Evolutionary conservation across 2,797 vertebrate genomes (phyloP).

Genomic region (Bufotes viridis): DNA sequence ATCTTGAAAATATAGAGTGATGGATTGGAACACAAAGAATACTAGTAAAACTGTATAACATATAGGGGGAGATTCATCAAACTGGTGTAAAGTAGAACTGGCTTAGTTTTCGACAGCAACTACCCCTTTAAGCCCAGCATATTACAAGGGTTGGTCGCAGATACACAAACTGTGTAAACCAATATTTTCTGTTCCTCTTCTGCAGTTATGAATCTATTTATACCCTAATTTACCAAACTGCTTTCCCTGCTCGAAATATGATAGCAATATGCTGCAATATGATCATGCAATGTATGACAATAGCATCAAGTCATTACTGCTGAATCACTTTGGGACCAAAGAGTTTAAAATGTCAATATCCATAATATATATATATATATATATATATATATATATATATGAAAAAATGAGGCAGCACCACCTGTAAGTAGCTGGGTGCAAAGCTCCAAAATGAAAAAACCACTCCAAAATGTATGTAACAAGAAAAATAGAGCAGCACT

Average conservation of each 20-base stretch:
- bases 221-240: background rate
- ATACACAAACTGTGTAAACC: background rate
- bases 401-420: no score
- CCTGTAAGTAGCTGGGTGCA: no score
- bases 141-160: background rate
- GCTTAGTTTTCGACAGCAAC: no score
- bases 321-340: background rate
- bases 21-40: background rate
- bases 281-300: background rate
- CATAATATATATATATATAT: background rate
- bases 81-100: no score
- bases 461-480: no score
- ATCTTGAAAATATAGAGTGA: background rate
- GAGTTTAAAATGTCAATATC: background rate
- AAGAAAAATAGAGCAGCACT: no score
- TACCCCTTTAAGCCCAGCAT: background rate
- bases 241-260: slow-evolving; percentile 1
- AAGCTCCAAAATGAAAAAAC: no score
- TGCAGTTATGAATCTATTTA: slow-evolving; percentile 3
- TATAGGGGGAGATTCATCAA: no score
- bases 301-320: background rate
- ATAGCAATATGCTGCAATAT: background rate
- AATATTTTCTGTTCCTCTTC: background rate
- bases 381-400: no score
- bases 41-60: no score